A percentile compares a stretch with the other conserved stretches of the same genome.
Conservation (phyloP, 2,888 invertebrate genomes). For the Rhamphomyia laevipes region DNA sequence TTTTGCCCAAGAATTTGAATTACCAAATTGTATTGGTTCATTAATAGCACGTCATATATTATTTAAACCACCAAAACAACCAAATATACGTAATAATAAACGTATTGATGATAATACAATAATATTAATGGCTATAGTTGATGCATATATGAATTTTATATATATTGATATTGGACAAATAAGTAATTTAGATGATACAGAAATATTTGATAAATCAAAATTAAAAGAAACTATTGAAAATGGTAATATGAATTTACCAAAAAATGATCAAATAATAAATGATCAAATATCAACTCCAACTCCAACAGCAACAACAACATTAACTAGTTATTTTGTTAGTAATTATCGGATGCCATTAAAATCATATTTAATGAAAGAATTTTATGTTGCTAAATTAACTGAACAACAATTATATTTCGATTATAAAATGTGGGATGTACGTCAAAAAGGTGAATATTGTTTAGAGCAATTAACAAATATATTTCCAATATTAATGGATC, state of each 20-base stretch:
- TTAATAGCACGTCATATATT: conserved; percentile 31
- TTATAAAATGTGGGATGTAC: conserved; percentile 7
- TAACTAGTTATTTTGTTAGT: conserved; percentile 26
- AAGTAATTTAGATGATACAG: conserved; percentile 23
- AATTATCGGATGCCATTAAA: conserved; percentile 26
- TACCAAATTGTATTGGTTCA: conserved; percentile 31
- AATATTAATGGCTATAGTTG: conserved; percentile 30
- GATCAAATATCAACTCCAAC: neutral
- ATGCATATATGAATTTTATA: conserved; percentile 30
- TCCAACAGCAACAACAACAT: conserved; percentile 2
- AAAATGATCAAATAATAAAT: conserved; percentile 12
- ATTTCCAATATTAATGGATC: conserved; percentile 30
- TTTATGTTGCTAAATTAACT: conserved; percentile 1
- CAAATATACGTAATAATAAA: conserved; percentile 2
- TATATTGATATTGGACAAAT: conserved; percentile 27
- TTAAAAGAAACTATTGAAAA: conserved; percentile 25
- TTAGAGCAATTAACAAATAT: conserved; percentile 31
- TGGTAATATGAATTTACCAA: conserved; percentile 17
- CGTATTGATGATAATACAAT: conserved; percentile 22
- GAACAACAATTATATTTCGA: conserved; percentile 5
- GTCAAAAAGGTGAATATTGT: conserved; percentile 18
- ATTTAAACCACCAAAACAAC: conserved; percentile 18
- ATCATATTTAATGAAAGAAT: conserved; percentile 24
- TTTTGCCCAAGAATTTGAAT: conserved; percentile 14
- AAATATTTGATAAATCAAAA: conserved; percentile 29